Evolutionary conservation across 2,888 invertebrate species (phyloP), one percentile per base, ranked within the genome.

Genomic region (Heliconius sara): DNA sequence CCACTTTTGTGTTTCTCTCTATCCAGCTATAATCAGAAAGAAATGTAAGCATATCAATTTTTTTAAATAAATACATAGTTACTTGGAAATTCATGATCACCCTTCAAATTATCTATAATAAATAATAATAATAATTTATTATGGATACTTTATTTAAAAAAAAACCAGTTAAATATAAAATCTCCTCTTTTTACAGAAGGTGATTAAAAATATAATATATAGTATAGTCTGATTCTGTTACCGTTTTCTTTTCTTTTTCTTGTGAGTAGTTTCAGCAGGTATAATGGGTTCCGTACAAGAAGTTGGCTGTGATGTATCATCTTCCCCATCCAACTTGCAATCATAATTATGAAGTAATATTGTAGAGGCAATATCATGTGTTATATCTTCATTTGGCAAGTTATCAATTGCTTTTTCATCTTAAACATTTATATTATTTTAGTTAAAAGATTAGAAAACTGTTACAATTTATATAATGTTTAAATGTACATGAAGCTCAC

Each of bases 171-270:
- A 0, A 19, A 19, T 52, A 19, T 6, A 52, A 19, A 52, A 52
- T 19, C 2, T 52, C 19, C 52, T 52, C 52, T 19, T 52, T 52
- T 52, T 52, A 19, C 52, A 52, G 19, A 22, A 52, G 52, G 19
- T 19, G 52, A 19, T 52, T 6, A 19, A 52, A 19, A 19, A 52
- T 52, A 19, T 52, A 19, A 60, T 57, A 60, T n/a, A 60, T 60
- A 60, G 7, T 52, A 52, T 16, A 19, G 19, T 52, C 52, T 52
- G 19, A 67, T 67, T 3, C 19, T 34, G 30, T 47, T 68, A 79
- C 94, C 94, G 94, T 88, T 92, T 94, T 86, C 93, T 92, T 86
- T 93, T 95, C 88, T 94, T 95, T 86, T 95, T 95, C 85, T 93
- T 94, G 67, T 91, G 89, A 70, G 89, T 88, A 27, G 88, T 84